Conservation (phyloP, 2,113 vertebrate species). For the Sphyrna mokarran region DNA sequence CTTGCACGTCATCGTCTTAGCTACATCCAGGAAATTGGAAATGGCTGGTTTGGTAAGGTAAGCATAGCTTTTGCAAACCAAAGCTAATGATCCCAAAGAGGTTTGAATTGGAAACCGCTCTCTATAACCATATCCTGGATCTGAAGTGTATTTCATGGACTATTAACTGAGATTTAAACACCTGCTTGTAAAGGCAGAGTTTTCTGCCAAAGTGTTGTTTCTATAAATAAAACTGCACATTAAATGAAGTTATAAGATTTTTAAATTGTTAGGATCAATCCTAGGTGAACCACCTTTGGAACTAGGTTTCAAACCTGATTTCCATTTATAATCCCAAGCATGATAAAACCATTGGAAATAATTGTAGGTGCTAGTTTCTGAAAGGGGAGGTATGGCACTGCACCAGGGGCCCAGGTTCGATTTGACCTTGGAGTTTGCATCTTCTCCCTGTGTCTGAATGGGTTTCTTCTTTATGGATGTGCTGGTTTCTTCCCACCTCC, state of each 20-base stretch:
- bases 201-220: background rate
- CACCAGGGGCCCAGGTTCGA: no score
- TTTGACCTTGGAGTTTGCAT: no score
- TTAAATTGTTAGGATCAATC: background rate
- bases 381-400: background rate
- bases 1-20: conserved; percentile 84
- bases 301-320: background rate
- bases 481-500: no score
- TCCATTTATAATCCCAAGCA: background rate
- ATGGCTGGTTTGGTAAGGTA: conserved; percentile 97
- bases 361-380: background rate
- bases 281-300: background rate
- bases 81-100: background rate
- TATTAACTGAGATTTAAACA: background rate
- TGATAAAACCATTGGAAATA: background rate
- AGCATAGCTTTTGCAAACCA: background rate
- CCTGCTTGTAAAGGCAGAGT: background rate
- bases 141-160: background rate
- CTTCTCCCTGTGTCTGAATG: no score
- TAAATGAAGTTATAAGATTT: background rate
- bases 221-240: background rate
- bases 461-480: no score
- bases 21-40: conserved; percentile 96
- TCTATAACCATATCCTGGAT: background rate
- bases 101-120: background rate